These are phyloP conservation scores for Nycticebus coucang DNA, from an alignment of 2,113 vertebrate species.

Conservation along the genomic window DNA sequence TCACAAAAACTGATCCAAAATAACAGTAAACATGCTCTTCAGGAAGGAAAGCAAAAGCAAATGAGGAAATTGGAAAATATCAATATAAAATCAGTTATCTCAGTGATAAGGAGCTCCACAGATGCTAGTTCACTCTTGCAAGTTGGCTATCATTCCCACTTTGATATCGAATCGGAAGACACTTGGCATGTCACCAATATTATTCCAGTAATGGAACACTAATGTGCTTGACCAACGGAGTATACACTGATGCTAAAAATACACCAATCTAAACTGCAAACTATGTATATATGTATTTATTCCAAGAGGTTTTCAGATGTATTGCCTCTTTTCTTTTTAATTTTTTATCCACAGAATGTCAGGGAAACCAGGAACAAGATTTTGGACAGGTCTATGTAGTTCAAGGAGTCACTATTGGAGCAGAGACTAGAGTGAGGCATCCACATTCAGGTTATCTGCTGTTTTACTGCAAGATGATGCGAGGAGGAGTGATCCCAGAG, in stretches of 20 bases:
- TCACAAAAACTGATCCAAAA: constrained; percentile 56
- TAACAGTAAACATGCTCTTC: constrained; percentile 51
- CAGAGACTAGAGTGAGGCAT: neutral
- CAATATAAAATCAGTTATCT: constrained; percentile 63
- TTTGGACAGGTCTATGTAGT: neutral
- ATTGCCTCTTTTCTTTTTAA: neutral
- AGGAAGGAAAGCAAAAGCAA: constrained; percentile 58
- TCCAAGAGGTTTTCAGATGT: neutral
- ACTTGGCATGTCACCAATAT: constrained; percentile 58
- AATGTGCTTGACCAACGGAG: constrained; percentile 48
- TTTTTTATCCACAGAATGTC: neutral
- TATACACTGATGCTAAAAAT: neutral
- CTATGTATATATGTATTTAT: neutral
- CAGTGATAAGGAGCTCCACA: constrained; percentile 26
- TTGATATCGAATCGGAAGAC: constrained; percentile 47
- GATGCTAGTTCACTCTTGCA: constrained; percentile 17
- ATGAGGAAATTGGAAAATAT: constrained; percentile 56
- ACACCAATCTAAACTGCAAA: constrained; percentile 7
- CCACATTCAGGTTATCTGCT: neutral
- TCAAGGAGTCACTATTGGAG: neutral
- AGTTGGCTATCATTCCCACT: constrained; percentile 16
- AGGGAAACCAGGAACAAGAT: neutral
- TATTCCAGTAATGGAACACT: constrained; percentile 48
- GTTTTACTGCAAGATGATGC: neutral
- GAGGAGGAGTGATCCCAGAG: neutral